These are phyloP conservation scores for Elmis aenea DNA, from an alignment of 2,888 invertebrate genomes.

Conservation along the genomic window DNA sequence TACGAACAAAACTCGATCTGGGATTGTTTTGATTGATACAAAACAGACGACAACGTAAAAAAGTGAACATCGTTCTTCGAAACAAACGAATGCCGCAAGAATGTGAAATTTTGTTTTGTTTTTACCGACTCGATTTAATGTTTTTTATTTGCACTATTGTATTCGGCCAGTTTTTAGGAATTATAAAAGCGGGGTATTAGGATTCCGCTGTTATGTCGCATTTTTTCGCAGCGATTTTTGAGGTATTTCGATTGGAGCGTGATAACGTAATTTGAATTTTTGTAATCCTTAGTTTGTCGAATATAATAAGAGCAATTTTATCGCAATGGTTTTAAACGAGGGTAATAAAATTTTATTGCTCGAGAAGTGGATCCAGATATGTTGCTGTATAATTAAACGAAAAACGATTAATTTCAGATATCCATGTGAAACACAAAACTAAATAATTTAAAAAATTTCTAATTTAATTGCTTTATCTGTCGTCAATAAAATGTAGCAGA, in stretches of 20 bases:
- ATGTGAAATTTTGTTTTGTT: slow-evolving; percentile 38
- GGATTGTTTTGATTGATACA: slow-evolving; percentile 44
- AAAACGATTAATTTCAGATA: too few species aligned
- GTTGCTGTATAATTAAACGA: too few species aligned
- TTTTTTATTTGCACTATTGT: slow-evolving; percentile 36
- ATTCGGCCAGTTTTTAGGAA: slow-evolving; percentile 38
- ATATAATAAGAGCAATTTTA: too few species aligned
- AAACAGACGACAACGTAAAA: slow-evolving; percentile 44
- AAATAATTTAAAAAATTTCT: too few species aligned
- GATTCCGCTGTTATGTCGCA: slow-evolving; percentile 40
- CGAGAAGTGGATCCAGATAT: too few species aligned
- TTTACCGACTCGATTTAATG: slow-evolving; percentile 31
- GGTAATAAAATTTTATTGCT: too few species aligned
- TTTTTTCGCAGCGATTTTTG: slow-evolving; percentile 29
- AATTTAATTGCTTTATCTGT: too few species aligned
- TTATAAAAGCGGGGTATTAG: slow-evolving; percentile 39
- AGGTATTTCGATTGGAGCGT: slow-evolving; percentile 23
- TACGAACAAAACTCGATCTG: slow-evolving; percentile 32
- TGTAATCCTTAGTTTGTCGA: slow-evolving; percentile 17
- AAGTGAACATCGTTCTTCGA: slow-evolving; percentile 37
- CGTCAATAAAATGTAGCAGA: too few species aligned
- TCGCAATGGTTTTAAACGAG: too few species aligned
- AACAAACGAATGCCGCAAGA: slow-evolving; percentile 42
- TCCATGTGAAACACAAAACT: too few species aligned
- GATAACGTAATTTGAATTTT: slow-evolving; percentile 30